Conservation (phyloP, 2,797 vertebrate genomes). For the Acropternis orthonyx region DNA sequence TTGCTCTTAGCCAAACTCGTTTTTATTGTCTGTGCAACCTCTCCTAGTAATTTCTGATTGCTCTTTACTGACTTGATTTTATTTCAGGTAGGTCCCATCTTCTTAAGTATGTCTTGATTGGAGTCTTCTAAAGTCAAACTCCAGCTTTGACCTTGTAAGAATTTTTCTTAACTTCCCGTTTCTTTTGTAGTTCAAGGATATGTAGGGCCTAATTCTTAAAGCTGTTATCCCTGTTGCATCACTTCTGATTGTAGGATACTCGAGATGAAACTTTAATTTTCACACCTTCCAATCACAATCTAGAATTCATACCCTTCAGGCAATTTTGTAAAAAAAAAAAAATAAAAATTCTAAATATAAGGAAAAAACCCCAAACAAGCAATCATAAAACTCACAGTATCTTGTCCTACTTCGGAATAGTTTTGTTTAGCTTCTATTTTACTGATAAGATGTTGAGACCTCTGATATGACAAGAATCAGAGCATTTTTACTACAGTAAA, state of each 20-base stretch:
- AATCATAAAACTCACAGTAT: not conserved
- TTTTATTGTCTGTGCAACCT: not conserved
- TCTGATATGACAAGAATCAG: not conserved
- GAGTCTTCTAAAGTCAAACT: not conserved
- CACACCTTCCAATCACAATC: not conserved
- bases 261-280: not conserved
- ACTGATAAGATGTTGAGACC: not conserved
- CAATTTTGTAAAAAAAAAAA: not conserved
- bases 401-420: not conserved
- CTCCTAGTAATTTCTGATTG: not conserved
- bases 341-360: not conserved
- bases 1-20: not conserved
- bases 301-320: not conserved
- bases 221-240: not conserved
- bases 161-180: not conserved
- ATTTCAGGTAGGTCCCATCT: not conserved
- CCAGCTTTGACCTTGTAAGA: not conserved
- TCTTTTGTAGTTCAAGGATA: not conserved
- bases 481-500: not conserved
- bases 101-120: not conserved
- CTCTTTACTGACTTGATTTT: not conserved
- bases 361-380: not conserved
- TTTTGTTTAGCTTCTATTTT: not conserved
- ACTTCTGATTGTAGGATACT: not conserved
- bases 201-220: not conserved